Base-by-base conservation (phyloP, 2,888 invertebrate species). In the Conistra vaccinii region DNA sequence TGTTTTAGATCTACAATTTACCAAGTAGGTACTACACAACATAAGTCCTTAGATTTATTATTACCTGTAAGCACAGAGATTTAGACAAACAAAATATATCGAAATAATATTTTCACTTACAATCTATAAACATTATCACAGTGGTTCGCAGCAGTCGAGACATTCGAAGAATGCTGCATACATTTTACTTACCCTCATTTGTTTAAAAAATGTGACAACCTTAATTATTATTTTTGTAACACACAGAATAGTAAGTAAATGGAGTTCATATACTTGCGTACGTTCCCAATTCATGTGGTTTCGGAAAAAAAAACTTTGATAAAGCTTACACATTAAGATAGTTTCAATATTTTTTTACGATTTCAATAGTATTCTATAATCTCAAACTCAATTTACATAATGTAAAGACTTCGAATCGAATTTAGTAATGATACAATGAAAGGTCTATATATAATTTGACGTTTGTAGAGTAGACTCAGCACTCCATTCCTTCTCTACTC, bases 61-160 rank as follows among this genome's bases (percentile, higher is more conserved):
- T 58, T 66, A 76, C 62, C 62, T 75, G 73, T 77, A 75, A 76
- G 69, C 72, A 85, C 71, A 78, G 57, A 83, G 51, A 63, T 69
- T 76, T 66, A 42, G 66, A 76, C 60, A 65, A 83, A 84, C 48
- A 81, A 82, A 81, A 75, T 53, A 67, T 60, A 80, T 80, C 66
- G 17, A 83, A 82, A 80, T 68, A 48, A 78, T 72, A 78, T 72
- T 83, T 83, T 81, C 70, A 70, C 88, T 90, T 90, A 90, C 63
- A 85, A 69, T 80, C 88, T 89, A 84, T 71, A 45, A 77, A 86
- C 86, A 81, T 84, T 90, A 90, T 90, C 90, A 90, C 90, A 90
- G 90, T 81, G 83, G 83, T 86, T 85, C 84, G 77, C 86, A 85
- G 84, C 82, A 76, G 76, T 69, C 69, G 29, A 82, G 69, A 71